phyloP scores from a whole-genome alignment of 2,888 invertebrate species.

The Sinodicranocentrus sp. region DNA sequence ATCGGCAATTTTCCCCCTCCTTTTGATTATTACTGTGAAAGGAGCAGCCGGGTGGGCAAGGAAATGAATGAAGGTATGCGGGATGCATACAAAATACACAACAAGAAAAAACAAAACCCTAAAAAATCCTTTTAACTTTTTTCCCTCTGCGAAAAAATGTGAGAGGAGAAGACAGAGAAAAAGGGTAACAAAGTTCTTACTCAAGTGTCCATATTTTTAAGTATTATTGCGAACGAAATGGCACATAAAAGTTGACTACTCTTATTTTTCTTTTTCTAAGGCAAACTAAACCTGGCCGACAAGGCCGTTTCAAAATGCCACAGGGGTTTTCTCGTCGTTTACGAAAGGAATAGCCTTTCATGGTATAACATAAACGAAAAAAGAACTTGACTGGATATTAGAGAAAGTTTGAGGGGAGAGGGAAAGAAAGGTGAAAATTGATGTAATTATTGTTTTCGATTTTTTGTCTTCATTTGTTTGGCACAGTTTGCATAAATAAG shows the following conservation, averaged over 20 bases:
- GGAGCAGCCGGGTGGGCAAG: background rate
- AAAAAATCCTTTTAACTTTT: too few species aligned
- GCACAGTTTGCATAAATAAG: too few species aligned
- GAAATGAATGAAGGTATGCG: conserved; percentile 4
- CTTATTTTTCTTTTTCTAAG: background rate
- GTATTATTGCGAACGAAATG: conserved; percentile 47
- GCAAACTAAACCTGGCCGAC: background rate
- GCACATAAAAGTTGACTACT: conserved; percentile 42
- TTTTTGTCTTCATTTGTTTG: background rate
- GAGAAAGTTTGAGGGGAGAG: background rate
- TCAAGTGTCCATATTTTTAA: conserved; percentile 49
- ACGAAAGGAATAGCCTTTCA: too few species aligned
- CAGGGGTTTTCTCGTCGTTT: too few species aligned
- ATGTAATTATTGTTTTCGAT: background rate
- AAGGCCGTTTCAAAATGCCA: too few species aligned
- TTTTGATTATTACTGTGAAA: too few species aligned
- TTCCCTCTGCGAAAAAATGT: too few species aligned
- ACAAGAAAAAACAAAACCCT: too few species aligned
- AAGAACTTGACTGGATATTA: background rate
- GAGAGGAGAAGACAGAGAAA: conserved; percentile 1
- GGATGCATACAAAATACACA: conserved; percentile 9
- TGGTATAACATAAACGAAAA: too few species aligned
- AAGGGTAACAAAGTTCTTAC: conserved; percentile 1
- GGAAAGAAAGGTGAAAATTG: conserved; percentile 8
- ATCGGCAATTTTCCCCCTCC: too few species aligned